Evolutionary conservation across 23 tunicate genomes (phyloP), one percentile per base, ranked within the genome.

Genomic region (Halocynthia roretzi): DNA sequence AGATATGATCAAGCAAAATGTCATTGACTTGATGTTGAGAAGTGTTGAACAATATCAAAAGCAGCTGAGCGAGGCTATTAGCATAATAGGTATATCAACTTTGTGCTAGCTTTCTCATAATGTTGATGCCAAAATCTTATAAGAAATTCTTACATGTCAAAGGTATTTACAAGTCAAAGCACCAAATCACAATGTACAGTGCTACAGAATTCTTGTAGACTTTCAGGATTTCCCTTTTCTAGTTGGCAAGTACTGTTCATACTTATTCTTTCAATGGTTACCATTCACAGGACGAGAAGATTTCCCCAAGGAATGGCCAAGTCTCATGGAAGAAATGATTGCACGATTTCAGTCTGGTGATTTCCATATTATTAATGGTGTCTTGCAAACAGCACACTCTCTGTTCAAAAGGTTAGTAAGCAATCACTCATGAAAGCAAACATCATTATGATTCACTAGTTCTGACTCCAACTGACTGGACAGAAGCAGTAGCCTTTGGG

Each of bases 1-100:
- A 56, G 80, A 75, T 51, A 71, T 94, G 6, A 77, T 93, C 21
- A 93, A 93, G 68, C 71, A 75, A 10, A 76, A 80, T 67, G 83
- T 93, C 62, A 81, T 93, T 11, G 74, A 93, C 50, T 58, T 93
- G 54, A 93, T 93, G 98, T 71, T 93, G 62, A 76, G 86, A 61
- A 83, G 86, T 71, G 89, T 89, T 55, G 76, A 81, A 22, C 84
- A 80, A 48, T 83, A 70, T 71, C 93, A 87, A 52, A 93, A 87
- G 71, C 98, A 93, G 68, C 80, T 93, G 51, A 80, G 89, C 77
- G 94, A 93, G 83, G 98, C 98, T 21, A 93, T 93, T 18, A 87
- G 89, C 51, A 83, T 93, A 19, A 93, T 93, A 19, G 98, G 98
- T 87, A 52, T 20, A 31, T 31, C 44, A 31, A 4, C 44, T 31